These are phyloP conservation scores for Cryptops parisi DNA, from an alignment of 2,888 invertebrate species.

Conservation along the genomic window DNA sequence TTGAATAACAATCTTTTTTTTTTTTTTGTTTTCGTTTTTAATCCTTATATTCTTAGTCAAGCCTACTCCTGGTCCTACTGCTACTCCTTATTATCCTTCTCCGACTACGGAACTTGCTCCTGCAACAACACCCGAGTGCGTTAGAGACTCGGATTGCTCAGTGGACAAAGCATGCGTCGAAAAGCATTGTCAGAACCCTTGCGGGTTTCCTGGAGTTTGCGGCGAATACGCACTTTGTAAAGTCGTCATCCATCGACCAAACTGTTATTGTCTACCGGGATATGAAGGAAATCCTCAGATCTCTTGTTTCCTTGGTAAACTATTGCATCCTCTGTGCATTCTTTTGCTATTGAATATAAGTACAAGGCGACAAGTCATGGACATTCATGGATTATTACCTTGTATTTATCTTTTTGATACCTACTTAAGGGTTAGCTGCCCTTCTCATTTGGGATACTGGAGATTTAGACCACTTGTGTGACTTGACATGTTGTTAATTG, in stretches of 20 bases:
- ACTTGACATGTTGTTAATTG: too few relatives aligned
- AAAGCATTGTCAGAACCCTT: conserved; percentile 64
- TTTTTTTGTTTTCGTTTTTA: background rate
- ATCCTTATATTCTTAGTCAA: background rate
- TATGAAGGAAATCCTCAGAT: conserved; percentile 62
- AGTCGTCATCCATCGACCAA: conserved; percentile 52
- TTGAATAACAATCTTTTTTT: too few relatives aligned
- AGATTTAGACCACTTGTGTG: too few relatives aligned
- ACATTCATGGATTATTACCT: too few relatives aligned
- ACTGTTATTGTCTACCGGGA: conserved; percentile 55
- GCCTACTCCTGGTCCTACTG: conserved; percentile 1
- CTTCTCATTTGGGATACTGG: too few relatives aligned
- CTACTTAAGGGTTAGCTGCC: too few relatives aligned
- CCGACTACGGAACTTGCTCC: background rate
- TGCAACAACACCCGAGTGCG: conserved; percentile 29
- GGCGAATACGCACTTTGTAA: conserved; percentile 54
- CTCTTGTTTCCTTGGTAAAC: conserved; percentile 40
- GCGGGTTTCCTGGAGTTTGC: conserved; percentile 42
- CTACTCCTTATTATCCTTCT: background rate
- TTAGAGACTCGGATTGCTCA: conserved; percentile 23
- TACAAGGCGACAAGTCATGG: too few relatives aligned
- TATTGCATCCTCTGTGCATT: conserved; percentile 15
- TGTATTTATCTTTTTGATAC: too few relatives aligned
- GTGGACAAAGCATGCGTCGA: conserved; percentile 24
- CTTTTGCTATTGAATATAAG: too few relatives aligned